Evolutionary conservation across 2,113 vertebrate genomes (phyloP).

Genomic region (Psettodes erumei): DNA sequence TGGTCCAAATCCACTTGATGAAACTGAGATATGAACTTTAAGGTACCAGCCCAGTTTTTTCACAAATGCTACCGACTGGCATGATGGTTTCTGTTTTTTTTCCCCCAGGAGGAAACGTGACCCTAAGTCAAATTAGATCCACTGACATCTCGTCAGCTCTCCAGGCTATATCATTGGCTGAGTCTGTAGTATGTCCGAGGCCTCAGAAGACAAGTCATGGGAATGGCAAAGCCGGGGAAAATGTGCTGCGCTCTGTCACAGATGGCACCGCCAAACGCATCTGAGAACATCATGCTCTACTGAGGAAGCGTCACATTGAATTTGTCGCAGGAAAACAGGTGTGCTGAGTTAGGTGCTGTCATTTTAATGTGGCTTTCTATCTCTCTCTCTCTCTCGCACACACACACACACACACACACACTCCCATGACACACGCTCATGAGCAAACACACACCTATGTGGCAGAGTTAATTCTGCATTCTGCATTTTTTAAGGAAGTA

Average conservation of each 20-base stretch:
- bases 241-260: conserved; percentile 40
- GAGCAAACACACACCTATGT: neutral
- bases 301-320: conserved; percentile 66
- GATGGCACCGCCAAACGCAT: conserved; percentile 52
- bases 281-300: conserved; percentile 63
- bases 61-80: conserved; percentile 42
- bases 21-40: too few species aligned
- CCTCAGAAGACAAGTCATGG: conserved; percentile 43
- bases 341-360: conserved; percentile 50
- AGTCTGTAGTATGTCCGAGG: conserved; percentile 27
- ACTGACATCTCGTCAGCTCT: conserved; percentile 37
- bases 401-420: neutral
- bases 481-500: neutral
- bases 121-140: conserved; percentile 56
- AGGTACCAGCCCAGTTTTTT: too few species aligned
- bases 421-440: neutral
- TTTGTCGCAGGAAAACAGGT: conserved; percentile 66
- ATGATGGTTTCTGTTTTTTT: conserved; percentile 32
- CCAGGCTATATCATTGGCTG: neutral
- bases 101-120: conserved; percentile 38
- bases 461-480: neutral
- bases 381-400: neutral
- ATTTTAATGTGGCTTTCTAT: conserved; percentile 30
- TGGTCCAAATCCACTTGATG: too few species aligned
- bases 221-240: neutral